Percentiles rank a stretch among this genome's conserved stretches.
phyloP scores from a whole-genome alignment of 2,797 vertebrate genomes.

The Gallinago nigripennis region DNA sequence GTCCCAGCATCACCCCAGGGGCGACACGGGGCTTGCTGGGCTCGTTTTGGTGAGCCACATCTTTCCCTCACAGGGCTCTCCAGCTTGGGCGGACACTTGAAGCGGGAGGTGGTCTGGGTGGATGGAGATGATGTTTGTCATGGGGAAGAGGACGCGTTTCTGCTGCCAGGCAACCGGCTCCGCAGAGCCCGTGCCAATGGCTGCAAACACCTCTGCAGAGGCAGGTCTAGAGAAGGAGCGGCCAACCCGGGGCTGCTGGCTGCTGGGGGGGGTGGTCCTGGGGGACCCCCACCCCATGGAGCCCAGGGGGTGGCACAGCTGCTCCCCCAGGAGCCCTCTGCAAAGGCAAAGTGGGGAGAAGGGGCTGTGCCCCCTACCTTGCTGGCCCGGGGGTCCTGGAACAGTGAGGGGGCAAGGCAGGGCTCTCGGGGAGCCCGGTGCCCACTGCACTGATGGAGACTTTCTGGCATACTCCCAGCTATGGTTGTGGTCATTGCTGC shows the following conservation, averaged over 20 bases:
- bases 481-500: accelerated
- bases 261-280: neutral
- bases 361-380: neutral
- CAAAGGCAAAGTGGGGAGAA: accelerated
- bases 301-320: neutral
- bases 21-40: neutral
- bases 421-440: neutral
- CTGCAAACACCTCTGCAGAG: constrained; percentile 63
- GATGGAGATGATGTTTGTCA: constrained; percentile 2
- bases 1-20: neutral
- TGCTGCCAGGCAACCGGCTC: constrained; percentile 66
- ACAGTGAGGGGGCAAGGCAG: neutral
- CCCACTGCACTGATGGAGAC: accelerated
- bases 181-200: constrained; percentile 48
- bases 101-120: constrained; percentile 7
- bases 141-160: constrained; percentile 24
- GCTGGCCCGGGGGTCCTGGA: accelerated
- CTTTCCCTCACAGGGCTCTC: neutral
- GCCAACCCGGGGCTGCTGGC: neutral
- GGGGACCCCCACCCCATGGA: neutral
- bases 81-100: neutral
- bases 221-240: constrained; percentile 23
- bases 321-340: neutral
- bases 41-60: accelerated
- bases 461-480: neutral